Percentiles rank a stretch among this genome's conserved stretches.
Conservation (phyloP, 2,113 vertebrate species). For the Paraplagusia blochii region DNA sequence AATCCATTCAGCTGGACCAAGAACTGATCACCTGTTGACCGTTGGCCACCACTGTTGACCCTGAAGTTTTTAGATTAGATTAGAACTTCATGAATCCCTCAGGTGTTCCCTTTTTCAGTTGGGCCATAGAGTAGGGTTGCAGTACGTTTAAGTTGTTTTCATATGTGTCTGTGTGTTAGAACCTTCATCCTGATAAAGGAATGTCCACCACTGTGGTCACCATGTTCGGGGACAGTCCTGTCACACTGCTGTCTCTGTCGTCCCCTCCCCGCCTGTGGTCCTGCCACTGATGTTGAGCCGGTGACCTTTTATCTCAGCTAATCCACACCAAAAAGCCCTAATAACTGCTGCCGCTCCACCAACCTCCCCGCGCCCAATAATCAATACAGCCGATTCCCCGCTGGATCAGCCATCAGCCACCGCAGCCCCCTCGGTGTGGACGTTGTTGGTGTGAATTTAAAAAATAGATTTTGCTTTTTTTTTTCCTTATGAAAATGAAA, state of each 20-base stretch:
- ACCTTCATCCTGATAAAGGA: too few species aligned
- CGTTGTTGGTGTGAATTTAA: background rate
- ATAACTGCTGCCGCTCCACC: constrained; percentile 94
- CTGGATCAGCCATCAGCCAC: constrained; percentile 90
- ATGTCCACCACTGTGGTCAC: constrained; percentile 14
- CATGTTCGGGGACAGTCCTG: constrained; percentile 46
- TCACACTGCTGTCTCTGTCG: constrained; percentile 24
- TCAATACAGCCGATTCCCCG: constrained; percentile 89
- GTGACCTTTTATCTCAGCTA: constrained; percentile 98
- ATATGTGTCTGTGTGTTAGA: too few species aligned
- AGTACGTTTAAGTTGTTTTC: too few species aligned
- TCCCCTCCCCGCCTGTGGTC: constrained; percentile 72
- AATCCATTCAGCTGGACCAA: too few species aligned
- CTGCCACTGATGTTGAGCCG: constrained; percentile 90
- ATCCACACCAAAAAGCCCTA: constrained; percentile 99
- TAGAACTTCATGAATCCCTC: too few species aligned
- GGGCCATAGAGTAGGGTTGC: too few species aligned
- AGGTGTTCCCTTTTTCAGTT: too few species aligned
- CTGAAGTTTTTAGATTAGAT: too few species aligned
- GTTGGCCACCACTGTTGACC: too few species aligned
- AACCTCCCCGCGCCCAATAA: constrained; percentile 86
- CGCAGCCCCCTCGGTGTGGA: constrained; percentile 54
- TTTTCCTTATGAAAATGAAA: constrained; percentile 20
- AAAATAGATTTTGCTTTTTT: constrained; percentile 14
- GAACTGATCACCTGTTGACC: too few species aligned